Evolutionary conservation across 30 jellyfish, hydroid and myxozoan species (phyloP).

Genomic region (Hydractinia symbiolongicarpus): DNA sequence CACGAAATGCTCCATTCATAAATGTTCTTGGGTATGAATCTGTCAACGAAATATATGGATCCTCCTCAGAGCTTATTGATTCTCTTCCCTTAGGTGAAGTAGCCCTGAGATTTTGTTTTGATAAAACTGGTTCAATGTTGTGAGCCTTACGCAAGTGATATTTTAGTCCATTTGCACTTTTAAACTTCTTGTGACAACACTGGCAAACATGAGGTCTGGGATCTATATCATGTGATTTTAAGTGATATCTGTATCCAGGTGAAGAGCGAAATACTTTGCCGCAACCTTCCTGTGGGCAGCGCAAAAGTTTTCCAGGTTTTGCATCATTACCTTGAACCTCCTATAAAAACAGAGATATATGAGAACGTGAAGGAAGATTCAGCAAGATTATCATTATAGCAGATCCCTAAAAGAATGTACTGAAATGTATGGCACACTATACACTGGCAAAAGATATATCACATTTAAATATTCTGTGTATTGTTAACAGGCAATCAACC

Average conservation of each 20-base stretch:
- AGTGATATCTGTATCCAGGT: constrained; percentile 94
- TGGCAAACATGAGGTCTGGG: constrained; percentile 93
- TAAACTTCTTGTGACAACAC: constrained; percentile 79
- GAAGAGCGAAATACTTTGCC: constrained; percentile 90
- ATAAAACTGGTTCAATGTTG: constrained; percentile 82
- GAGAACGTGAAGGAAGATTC: too few species aligned
- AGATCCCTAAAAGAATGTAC: too few species aligned
- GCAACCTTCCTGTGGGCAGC: constrained; percentile 95
- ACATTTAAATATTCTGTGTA: too few species aligned
- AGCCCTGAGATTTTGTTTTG: constrained; percentile 42
- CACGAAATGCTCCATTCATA: not conserved
- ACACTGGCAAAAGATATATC: too few species aligned
- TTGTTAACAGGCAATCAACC: too few species aligned
- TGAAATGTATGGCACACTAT: too few species aligned
- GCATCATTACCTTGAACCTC: constrained; percentile 29
- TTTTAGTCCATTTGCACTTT: constrained; percentile 94
- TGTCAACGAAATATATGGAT: constrained; percentile 7
- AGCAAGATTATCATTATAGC: too few species aligned
- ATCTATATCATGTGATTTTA: constrained; percentile 85
- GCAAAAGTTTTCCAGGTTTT: constrained; percentile 61
- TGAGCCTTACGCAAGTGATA: constrained; percentile 88
- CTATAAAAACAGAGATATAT: not conserved
- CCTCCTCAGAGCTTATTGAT: constrained; percentile 35
- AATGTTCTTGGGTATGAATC: constrained; percentile 15
- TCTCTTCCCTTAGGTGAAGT: constrained; percentile 23